Evolutionary conservation across 2,888 invertebrate species (phyloP).

Genomic region (Idaea aversata): DNA sequence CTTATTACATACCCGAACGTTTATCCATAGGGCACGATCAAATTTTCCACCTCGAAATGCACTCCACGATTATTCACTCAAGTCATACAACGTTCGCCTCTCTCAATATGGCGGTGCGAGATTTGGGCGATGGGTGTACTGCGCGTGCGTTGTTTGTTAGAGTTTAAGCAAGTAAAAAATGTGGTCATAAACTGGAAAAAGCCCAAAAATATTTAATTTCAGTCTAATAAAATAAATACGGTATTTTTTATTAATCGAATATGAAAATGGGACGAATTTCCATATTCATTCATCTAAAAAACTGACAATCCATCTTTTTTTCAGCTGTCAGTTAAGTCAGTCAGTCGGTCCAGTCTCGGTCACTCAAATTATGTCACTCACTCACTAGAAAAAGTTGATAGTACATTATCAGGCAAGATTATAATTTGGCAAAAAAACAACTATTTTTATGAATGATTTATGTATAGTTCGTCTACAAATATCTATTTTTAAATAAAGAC

Average conservation of each 20-base stretch:
- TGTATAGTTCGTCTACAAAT: too few relatives aligned
- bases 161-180: constrained; percentile 67
- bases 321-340: constrained; percentile 35
- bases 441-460: too few relatives aligned
- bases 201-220: constrained; percentile 39
- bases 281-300: constrained; percentile 60
- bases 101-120: constrained; percentile 88
- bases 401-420: too few relatives aligned
- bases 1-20: constrained; percentile 79
- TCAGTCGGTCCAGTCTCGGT: too few relatives aligned
- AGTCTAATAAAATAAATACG: constrained; percentile 38
- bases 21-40: constrained; percentile 81
- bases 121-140: constrained; percentile 79
- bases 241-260: constrained; percentile 43
- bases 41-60: constrained; percentile 79
- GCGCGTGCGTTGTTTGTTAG: constrained; percentile 78
- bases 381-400: neutral
- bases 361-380: constrained; percentile 16
- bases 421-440: too few relatives aligned
- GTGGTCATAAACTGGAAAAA: constrained; percentile 48
- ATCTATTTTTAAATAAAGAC: too few relatives aligned
- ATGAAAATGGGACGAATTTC: constrained; percentile 59
- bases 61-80: constrained; percentile 79
- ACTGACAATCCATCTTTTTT: constrained; percentile 47
- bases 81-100: constrained; percentile 86